Evolutionary conservation across 2,113 vertebrate genomes (phyloP).

Genomic region (Ochotona princeps): DNA sequence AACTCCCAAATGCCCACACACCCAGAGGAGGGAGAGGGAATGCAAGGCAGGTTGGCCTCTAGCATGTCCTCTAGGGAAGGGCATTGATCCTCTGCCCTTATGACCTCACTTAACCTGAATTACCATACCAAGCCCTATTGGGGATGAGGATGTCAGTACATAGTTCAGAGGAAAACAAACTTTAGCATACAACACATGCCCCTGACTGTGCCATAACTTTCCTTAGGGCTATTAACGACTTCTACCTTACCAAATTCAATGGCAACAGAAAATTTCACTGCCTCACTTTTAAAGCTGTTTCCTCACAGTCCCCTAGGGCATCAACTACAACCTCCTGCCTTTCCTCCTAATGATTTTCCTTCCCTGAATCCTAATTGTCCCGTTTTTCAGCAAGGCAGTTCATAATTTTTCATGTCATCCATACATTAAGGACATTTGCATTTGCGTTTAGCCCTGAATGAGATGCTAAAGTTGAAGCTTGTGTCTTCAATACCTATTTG

Average conservation of each 20-base stretch:
- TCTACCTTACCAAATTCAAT: neutral
- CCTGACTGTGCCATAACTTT: neutral
- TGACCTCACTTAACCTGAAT: neutral
- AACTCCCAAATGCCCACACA: no score
- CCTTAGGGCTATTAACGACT: neutral
- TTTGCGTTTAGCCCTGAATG: neutral
- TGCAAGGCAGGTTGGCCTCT: no score
- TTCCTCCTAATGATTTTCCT: neutral
- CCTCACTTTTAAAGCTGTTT: neutral
- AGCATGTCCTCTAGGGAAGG: neutral
- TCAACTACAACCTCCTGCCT: neutral
- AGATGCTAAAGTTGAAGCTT: neutral
- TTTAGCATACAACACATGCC: neutral
- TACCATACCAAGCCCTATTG: neutral
- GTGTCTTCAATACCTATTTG: neutral
- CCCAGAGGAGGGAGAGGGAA: no score
- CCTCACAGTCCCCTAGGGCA: neutral
- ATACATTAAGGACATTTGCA: neutral
- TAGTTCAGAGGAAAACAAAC: accelerated
- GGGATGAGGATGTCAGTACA: neutral
- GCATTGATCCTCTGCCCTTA: neutral
- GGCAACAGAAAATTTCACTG: neutral
- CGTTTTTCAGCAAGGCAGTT: neutral
- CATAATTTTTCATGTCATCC: neutral
- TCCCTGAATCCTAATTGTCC: neutral